Conservation (phyloP, 2,113 vertebrate species). For the Oryzias celebensis region DNA sequence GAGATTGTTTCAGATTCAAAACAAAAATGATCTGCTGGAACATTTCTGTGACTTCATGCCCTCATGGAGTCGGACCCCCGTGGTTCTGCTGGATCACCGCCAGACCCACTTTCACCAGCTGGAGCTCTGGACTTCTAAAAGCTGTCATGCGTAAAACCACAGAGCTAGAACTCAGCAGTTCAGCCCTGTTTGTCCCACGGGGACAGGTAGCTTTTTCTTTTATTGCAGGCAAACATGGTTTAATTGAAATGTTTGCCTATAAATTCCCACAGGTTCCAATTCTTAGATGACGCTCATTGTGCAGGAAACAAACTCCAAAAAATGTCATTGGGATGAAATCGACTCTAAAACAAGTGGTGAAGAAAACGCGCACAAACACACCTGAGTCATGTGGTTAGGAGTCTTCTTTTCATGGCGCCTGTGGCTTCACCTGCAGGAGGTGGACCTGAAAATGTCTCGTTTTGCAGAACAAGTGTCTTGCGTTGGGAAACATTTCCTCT, state of each 20-base stretch:
- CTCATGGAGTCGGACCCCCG: conserved; percentile 27
- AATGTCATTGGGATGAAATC: conserved; percentile 10
- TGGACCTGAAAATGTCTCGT: no score
- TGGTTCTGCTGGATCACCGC: conserved; percentile 22
- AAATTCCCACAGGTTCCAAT: conserved; percentile 4
- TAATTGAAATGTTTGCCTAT: conserved; percentile 7
- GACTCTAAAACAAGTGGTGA: background rate
- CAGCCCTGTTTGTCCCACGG: conserved; percentile 17
- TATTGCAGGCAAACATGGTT: conserved; percentile 9
- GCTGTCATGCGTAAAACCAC: conserved; percentile 49
- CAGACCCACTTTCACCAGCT: conserved; percentile 40
- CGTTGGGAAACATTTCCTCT: conserved; percentile 22
- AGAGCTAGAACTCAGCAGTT: conserved; percentile 2
- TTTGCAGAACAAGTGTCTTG: conserved; percentile 16
- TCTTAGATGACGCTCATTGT: background rate
- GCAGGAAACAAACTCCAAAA: background rate
- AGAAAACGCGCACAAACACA: no score
- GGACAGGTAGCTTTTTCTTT: background rate
- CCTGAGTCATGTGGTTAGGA: no score
- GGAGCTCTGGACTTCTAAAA: conserved; percentile 30
- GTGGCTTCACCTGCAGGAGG: no score
- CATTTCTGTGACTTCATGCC: no score
- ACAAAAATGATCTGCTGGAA: no score
- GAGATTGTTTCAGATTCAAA: no score
- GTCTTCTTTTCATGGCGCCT: no score